Percentiles rank a stretch among this genome's conserved stretches.
These are phyloP conservation scores for Diglossa brunneiventris DNA, from an alignment of 2,113 vertebrate genomes.

Conservation along the genomic window DNA sequence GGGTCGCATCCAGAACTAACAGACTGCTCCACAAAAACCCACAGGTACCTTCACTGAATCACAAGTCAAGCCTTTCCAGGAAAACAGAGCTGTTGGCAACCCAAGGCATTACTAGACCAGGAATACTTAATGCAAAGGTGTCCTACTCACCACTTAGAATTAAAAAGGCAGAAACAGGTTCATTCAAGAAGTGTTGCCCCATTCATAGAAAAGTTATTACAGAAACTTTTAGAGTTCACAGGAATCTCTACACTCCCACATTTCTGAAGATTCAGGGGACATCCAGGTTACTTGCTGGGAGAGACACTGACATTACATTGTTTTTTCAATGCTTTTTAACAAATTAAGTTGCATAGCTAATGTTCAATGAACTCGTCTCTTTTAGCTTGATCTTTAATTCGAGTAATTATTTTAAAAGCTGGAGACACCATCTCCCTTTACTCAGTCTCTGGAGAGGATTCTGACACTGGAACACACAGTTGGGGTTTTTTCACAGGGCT, in stretches of 20 bases:
- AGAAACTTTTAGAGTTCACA: background rate
- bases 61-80: background rate
- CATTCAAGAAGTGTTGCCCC: background rate
- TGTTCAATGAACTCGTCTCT: slow-evolving; percentile 43
- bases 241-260: background rate
- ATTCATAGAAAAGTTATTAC: background rate
- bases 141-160: background rate
- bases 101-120: background rate
- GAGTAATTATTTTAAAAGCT: slow-evolving; percentile 58
- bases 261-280: background rate
- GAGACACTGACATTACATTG: background rate
- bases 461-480: background rate
- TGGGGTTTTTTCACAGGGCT: background rate
- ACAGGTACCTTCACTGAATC: background rate
- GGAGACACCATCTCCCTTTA: background rate
- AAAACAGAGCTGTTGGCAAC: background rate
- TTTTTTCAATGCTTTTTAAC: slow-evolving; percentile 41
- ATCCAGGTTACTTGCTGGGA: background rate
- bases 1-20: background rate
- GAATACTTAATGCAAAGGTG: background rate
- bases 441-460: background rate
- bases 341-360: slow-evolving; percentile 18
- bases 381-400: background rate
- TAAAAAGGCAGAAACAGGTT: background rate
- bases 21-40: background rate